Percentiles rank a stretch among this genome's conserved stretches.
Evolutionary conservation across 2,797 vertebrate species (phyloP).

Genomic region (Alosa sapidissima): DNA sequence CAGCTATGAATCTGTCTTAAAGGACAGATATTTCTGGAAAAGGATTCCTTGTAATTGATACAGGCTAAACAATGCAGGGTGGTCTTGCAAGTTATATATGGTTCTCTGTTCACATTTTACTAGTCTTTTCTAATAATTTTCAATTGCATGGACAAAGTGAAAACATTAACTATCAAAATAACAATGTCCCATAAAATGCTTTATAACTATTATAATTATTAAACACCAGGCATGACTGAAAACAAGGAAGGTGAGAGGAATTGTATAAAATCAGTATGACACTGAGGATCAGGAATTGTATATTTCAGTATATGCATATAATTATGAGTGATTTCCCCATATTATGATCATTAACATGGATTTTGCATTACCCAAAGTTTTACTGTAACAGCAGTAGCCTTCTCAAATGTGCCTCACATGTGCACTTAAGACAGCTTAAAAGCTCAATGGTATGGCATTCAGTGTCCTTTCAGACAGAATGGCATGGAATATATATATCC

Average conservation of each 20-base stretch:
- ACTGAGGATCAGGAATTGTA: not conserved
- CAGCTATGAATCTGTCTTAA: not conserved
- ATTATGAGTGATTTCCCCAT: not conserved
- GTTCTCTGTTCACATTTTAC: not conserved
- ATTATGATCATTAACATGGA: not conserved
- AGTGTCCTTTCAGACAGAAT: not conserved
- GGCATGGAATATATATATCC: not conserved
- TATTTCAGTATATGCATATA: not conserved
- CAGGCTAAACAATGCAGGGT: not conserved
- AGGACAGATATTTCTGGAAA: constrained; percentile 20
- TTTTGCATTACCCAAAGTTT: not conserved
- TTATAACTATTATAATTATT: not conserved
- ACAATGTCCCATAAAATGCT: not conserved
- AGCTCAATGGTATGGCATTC: not conserved
- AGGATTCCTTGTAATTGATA: constrained; percentile 22
- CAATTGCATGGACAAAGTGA: not conserved
- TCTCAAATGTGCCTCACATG: not conserved
- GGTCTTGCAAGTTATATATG: not conserved
- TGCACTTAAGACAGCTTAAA: not conserved
- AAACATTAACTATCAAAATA: not conserved
- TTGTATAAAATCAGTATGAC: not conserved
- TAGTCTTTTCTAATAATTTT: not conserved
- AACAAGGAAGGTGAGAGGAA: not conserved
- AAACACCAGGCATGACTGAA: not conserved
- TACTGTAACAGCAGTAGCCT: not conserved